Evolutionary conservation across 2,797 vertebrate species (phyloP).

Genomic region (Pangasius larnaudii): DNA sequence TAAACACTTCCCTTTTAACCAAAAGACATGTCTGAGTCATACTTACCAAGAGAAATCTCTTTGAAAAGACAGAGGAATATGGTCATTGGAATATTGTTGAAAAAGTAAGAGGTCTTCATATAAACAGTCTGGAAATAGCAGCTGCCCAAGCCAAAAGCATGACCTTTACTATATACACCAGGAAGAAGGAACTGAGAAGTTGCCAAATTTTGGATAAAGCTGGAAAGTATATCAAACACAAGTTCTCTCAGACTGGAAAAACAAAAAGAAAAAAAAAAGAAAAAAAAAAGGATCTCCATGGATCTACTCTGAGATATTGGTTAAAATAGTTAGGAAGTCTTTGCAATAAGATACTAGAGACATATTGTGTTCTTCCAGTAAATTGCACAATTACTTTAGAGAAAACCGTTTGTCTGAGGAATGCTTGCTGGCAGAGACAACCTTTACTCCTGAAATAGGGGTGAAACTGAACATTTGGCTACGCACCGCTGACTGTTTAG

Average conservation of each 20-base stretch:
- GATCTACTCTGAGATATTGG: neutral
- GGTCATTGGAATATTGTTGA: conserved; percentile 22
- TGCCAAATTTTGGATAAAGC: neutral
- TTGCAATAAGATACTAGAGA: neutral
- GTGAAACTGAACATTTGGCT: neutral
- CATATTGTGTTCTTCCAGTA: neutral
- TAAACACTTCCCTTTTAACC: conserved; percentile 58
- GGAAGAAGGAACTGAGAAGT: neutral
- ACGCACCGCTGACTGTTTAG: neutral
- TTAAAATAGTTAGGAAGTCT: neutral
- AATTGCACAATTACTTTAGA: neutral
- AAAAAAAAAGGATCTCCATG: neutral
- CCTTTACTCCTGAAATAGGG: neutral
- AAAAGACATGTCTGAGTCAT: conserved; percentile 52
- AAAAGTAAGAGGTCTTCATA: conserved; percentile 59
- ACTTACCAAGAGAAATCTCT: neutral
- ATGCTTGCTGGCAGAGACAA: neutral
- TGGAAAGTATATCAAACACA: neutral
- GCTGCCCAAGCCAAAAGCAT: neutral
- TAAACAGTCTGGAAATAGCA: conserved; percentile 37
- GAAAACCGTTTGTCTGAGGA: neutral
- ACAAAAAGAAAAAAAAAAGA: neutral
- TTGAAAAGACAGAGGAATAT: conserved; percentile 35
- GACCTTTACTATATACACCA: neutral
- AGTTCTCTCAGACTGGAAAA: neutral